Percentiles rank a stretch among this genome's conserved stretches.
phyloP scores from a whole-genome alignment of 2,113 vertebrate species.

The Chloebia gouldiae region DNA sequence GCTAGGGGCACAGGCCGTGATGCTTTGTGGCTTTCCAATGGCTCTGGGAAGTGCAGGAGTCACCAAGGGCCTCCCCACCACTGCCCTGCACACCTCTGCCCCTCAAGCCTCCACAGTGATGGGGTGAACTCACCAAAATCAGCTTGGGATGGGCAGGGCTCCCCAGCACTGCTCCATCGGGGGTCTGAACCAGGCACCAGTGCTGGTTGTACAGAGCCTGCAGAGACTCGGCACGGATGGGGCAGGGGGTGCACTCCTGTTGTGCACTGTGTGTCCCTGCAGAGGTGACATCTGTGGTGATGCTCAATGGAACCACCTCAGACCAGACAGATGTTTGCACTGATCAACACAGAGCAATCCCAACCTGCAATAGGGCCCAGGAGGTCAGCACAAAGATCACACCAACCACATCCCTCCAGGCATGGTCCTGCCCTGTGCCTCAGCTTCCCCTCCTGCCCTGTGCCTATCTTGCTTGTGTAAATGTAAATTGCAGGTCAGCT shows the following conservation, averaged over 20 bases:
- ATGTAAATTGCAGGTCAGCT: background rate
- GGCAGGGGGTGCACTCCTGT: accelerated
- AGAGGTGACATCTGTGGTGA: background rate
- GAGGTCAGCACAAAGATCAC: background rate
- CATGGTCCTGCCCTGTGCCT: background rate
- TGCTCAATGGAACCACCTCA: background rate
- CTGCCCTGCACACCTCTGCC: background rate
- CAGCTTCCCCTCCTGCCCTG: background rate
- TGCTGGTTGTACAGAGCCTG: background rate
- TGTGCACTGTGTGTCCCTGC: accelerated
- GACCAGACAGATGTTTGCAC: background rate
- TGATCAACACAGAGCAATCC: accelerated
- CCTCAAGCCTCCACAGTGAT: accelerated
- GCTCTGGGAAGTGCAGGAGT: accelerated
- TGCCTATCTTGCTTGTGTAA: background rate
- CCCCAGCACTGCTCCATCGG: accelerated
- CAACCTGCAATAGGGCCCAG: background rate
- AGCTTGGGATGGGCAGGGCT: background rate
- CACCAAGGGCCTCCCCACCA: background rate
- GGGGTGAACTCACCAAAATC: background rate
- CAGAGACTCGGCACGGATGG: accelerated
- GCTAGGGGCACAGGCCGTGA: accelerated
- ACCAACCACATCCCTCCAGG: background rate
- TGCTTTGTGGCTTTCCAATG: background rate
- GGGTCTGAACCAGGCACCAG: background rate